Evolutionary conservation across 1,140 invertebrate genomes (phyloP).

Genomic region (Venturia canescens): DNA sequence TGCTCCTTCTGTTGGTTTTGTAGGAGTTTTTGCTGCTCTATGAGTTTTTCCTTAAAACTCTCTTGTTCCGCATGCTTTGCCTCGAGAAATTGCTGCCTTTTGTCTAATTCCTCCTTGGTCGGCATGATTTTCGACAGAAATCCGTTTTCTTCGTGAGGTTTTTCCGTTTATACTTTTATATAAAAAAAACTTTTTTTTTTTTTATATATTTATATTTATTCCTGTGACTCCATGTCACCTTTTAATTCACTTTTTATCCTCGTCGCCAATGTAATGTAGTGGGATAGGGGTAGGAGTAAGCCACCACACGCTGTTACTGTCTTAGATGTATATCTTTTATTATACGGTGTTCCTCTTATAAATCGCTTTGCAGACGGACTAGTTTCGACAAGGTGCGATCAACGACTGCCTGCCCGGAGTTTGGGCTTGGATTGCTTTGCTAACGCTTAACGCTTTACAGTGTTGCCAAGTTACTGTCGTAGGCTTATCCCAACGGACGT

Average conservation of each 20-base stretch:
- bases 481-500: no score
- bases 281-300: neutral
- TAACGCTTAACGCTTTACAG: no score
- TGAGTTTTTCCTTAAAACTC: conserved; percentile 18
- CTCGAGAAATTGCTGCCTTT: conserved; percentile 2
- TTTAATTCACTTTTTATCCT: neutral
- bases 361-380: no score
- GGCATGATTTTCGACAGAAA: neutral
- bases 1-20: neutral
- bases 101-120: neutral
- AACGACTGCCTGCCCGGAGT: no score
- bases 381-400: no score
- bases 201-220: neutral
- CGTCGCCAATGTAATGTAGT: conserved; percentile 24
- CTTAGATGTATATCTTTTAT: no score
- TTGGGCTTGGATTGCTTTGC: no score
- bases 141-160: neutral
- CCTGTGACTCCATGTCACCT: neutral
- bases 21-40: conserved; percentile 11
- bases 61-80: conserved; percentile 14
- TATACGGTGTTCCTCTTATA: no score
- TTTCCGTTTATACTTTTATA: neutral
- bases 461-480: no score
- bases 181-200: neutral
- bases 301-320: neutral